A percentile compares a stretch with the other conserved stretches of the same genome.
Conservation (phyloP, 2,888 invertebrate species). For the Phrixothrix hirtus region DNA sequence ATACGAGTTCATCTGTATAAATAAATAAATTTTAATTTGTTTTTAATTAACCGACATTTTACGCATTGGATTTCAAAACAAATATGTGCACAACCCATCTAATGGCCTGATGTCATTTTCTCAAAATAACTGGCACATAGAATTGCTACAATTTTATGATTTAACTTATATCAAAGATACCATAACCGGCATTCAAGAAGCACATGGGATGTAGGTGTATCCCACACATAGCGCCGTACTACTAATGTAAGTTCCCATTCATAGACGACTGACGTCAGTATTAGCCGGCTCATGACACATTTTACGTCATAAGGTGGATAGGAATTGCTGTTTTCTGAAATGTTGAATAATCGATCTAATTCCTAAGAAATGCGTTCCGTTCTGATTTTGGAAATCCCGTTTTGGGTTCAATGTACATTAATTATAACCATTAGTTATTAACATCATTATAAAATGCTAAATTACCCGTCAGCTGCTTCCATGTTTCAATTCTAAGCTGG, state of each 20-base stretch:
- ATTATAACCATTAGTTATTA: constrained; percentile 12
- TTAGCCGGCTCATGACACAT: background rate
- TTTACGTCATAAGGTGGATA: background rate
- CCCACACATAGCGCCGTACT: background rate
- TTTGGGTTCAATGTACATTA: constrained; percentile 15
- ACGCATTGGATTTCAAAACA: constrained; percentile 13
- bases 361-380: background rate
- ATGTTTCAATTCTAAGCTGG: background rate
- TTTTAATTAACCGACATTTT: background rate
- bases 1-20: background rate
- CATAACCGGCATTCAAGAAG: constrained; percentile 14
- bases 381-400: constrained; percentile 10
- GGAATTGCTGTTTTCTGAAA: background rate
- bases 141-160: constrained; percentile 8
- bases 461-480: constrained; percentile 8
- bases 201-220: constrained; percentile 17
- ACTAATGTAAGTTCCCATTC: constrained; percentile 9
- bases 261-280: constrained; percentile 8
- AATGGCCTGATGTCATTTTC: constrained; percentile 21
- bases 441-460: constrained; percentile 7
- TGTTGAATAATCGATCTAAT: background rate
- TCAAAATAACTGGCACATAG: constrained; percentile 10
- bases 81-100: constrained; percentile 3
- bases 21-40: too few relatives aligned
- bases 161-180: constrained; percentile 3